Evolutionary conservation across 2,113 vertebrate species (phyloP).

Genomic region (Lasiurus borealis): DNA sequence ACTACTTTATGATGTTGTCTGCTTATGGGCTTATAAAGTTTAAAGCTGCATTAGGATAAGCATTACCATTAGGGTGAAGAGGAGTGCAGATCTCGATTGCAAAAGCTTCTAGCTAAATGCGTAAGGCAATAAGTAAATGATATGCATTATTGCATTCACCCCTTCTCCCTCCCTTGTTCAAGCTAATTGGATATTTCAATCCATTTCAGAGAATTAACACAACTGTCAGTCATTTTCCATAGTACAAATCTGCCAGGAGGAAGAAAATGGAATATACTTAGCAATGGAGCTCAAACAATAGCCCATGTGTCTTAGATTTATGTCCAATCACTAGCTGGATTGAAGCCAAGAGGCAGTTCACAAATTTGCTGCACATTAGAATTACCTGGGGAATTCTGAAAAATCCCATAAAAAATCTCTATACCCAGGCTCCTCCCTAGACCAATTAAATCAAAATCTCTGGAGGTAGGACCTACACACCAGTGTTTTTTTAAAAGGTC

Average conservation of each 20-base stretch:
- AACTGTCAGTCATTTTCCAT: conserved; percentile 44
- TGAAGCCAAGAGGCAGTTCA: conserved; percentile 19
- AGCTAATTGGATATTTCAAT: conserved; percentile 65
- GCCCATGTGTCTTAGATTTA: conserved; percentile 52
- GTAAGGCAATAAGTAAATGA: conserved; percentile 34
- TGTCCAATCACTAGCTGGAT: conserved; percentile 19
- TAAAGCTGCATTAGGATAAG: conserved; percentile 55
- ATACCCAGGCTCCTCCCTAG: background rate
- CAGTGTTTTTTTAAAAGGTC: background rate
- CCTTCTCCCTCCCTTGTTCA: conserved; percentile 32
- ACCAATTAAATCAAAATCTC: conserved; percentile 21
- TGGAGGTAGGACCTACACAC: background rate
- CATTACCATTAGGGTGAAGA: conserved; percentile 63
- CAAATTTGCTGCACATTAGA: conserved; percentile 19
- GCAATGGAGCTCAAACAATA: background rate
- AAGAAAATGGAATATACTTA: conserved; percentile 58
- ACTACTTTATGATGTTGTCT: conserved; percentile 68
- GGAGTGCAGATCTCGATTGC: conserved; percentile 55
- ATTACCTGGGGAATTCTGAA: background rate
- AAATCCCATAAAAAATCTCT: background rate
- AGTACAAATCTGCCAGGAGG: conserved; percentile 50
- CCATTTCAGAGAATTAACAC: conserved; percentile 72
- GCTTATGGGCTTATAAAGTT: conserved; percentile 52
- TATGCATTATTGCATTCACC: conserved; percentile 39
- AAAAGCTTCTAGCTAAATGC: conserved; percentile 65